phyloP scores from a whole-genome alignment of 2,113 vertebrate species.

The Eidolon helvum region DNA sequence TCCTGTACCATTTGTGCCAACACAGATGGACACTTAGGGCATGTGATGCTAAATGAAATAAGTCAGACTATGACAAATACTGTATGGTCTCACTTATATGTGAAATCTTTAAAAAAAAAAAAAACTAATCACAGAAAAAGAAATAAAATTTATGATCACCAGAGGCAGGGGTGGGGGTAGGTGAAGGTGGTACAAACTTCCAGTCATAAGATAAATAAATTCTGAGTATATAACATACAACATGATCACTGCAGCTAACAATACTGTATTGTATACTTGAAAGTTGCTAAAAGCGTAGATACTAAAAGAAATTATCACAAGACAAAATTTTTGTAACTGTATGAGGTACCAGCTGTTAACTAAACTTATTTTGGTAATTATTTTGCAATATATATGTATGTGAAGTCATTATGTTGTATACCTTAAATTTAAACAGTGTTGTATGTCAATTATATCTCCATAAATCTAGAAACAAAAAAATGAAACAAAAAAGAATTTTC shows the following conservation, averaged over 20 bases:
- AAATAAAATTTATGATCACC: neutral
- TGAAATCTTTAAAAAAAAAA: neutral
- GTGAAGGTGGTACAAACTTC: neutral
- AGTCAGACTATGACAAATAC: neutral
- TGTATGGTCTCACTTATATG: neutral
- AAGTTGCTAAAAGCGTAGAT: neutral
- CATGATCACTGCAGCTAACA: neutral
- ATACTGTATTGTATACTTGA: neutral
- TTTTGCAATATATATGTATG: neutral
- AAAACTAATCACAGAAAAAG: neutral
- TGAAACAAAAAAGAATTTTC: neutral
- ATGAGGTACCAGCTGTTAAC: neutral
- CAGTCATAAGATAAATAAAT: neutral
- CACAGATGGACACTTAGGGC: neutral
- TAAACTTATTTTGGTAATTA: neutral
- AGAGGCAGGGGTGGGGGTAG: neutral
- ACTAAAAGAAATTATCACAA: neutral
- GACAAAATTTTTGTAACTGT: neutral
- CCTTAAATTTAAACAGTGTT: neutral
- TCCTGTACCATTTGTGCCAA: neutral
- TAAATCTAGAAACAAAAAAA: neutral
- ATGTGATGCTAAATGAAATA: neutral
- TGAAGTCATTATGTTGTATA: neutral
- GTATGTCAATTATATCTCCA: neutral
- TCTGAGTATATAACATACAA: neutral